Conservation (phyloP, 2,888 invertebrate species). For the Dryobotodes eremita region DNA sequence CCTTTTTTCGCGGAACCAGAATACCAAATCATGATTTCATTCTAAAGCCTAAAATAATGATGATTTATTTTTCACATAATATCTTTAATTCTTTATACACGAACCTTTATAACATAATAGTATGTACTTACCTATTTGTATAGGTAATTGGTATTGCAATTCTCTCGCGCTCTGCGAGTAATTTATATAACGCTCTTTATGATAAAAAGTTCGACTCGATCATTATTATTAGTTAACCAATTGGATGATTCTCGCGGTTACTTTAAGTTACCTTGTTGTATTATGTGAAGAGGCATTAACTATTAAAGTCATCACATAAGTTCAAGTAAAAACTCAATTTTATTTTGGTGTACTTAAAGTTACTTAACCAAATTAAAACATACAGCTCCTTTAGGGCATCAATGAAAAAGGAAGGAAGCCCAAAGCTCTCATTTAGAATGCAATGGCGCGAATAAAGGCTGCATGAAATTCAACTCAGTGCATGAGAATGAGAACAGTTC, state of each 20-base stretch:
- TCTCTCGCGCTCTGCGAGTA: conserved; percentile 4
- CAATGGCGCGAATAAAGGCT: conserved; percentile 44
- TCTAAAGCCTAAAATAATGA: not conserved
- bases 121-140: not conserved
- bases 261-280: not conserved
- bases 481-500: conserved; percentile 23
- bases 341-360: not conserved
- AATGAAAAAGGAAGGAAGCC: conserved; percentile 7
- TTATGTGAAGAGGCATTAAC: conserved; percentile 14
- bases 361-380: conserved; percentile 26
- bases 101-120: conserved; percentile 2
- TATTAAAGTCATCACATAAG: conserved; percentile 1
- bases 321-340: conserved; percentile 15
- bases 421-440: conserved; percentile 48
- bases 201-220: conserved; percentile 18
- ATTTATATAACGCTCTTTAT: conserved; percentile 26
- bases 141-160: conserved; percentile 39
- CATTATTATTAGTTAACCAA: conserved; percentile 41
- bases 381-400: conserved; percentile 7
- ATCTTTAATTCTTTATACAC: conserved; percentile 5
- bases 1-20: not conserved
- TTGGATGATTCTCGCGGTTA: conserved; percentile 31
- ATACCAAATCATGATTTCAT: not conserved
- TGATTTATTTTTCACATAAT: not conserved
- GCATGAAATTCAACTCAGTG: conserved; percentile 34